Evolutionary conservation across 1,140 invertebrate species (phyloP).

Genomic region (Diabrotica undecimpunctata): DNA sequence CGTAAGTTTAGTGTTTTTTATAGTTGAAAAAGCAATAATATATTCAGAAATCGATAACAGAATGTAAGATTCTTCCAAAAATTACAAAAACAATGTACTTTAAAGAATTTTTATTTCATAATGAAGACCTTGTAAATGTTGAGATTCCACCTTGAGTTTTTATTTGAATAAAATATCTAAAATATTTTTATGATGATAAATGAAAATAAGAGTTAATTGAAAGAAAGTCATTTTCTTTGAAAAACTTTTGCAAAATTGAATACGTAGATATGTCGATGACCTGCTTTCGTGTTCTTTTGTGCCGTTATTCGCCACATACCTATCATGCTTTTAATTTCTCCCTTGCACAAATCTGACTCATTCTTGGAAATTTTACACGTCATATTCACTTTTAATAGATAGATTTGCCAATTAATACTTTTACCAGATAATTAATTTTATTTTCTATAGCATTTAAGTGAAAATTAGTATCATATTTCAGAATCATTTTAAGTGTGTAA

Average conservation of each 20-base stretch:
- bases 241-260: neutral
- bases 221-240: neutral
- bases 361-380: neutral
- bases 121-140: neutral
- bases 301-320: conserved; percentile 1
- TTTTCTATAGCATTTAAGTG: too few relatives aligned
- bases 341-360: neutral
- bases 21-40: neutral
- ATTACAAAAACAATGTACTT: too few relatives aligned
- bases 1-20: conserved; percentile 7
- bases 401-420: too few relatives aligned
- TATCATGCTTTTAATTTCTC: neutral
- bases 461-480: too few relatives aligned
- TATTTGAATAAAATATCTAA: neutral
- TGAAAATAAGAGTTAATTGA: too few relatives aligned
- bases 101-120: neutral
- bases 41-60: too few relatives aligned
- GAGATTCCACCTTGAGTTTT: neutral
- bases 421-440: too few relatives aligned
- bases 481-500: too few relatives aligned
- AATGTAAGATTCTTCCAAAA: too few relatives aligned
- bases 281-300: conserved; percentile 2
- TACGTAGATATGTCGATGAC: conserved; percentile 1
- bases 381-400: neutral
- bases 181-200: neutral